Conservation (phyloP, 2,888 invertebrate species). For the Criorhina ranunculi region DNA sequence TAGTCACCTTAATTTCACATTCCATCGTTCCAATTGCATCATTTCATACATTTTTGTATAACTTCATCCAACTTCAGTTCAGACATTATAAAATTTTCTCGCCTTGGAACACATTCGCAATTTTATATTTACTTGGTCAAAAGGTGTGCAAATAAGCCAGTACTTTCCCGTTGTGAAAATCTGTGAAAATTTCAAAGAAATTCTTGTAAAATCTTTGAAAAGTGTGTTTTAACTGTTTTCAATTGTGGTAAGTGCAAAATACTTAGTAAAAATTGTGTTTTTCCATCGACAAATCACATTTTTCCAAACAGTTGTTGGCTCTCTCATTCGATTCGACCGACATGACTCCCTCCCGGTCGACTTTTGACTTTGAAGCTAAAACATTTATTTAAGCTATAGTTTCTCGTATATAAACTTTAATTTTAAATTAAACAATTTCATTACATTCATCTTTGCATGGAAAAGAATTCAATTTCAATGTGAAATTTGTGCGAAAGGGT, state of each 20-base stretch:
- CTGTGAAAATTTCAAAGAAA: slow-evolving; percentile 64
- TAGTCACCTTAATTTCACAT: slow-evolving; percentile 1
- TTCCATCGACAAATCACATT: slow-evolving; percentile 22
- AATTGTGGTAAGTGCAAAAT: slow-evolving; percentile 62
- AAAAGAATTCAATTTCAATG: background rate
- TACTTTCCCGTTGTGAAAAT: slow-evolving; percentile 60
- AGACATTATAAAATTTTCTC: slow-evolving; percentile 28
- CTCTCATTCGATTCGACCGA: background rate
- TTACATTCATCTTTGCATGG: slow-evolving; percentile 4
- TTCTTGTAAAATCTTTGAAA: slow-evolving; percentile 48
- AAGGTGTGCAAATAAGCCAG: slow-evolving; percentile 65
- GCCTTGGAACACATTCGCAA: slow-evolving; percentile 60
- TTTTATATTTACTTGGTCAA: slow-evolving; percentile 69
- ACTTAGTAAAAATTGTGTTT: slow-evolving; percentile 11
- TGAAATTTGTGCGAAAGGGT: background rate
- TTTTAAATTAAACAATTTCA: slow-evolving; percentile 2
- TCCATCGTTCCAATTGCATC: slow-evolving; percentile 28
- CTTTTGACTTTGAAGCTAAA: slow-evolving; percentile 8
- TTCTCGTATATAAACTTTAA: background rate
- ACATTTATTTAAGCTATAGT: background rate
- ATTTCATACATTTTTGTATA: slow-evolving; percentile 4
- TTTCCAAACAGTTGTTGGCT: slow-evolving; percentile 59
- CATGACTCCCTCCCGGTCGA: background rate
- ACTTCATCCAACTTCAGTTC: slow-evolving; percentile 57
- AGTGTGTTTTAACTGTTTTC: slow-evolving; percentile 61